These are phyloP conservation scores for Carabus problematicus DNA, from an alignment of 2,888 invertebrate genomes.

Conservation along the genomic window DNA sequence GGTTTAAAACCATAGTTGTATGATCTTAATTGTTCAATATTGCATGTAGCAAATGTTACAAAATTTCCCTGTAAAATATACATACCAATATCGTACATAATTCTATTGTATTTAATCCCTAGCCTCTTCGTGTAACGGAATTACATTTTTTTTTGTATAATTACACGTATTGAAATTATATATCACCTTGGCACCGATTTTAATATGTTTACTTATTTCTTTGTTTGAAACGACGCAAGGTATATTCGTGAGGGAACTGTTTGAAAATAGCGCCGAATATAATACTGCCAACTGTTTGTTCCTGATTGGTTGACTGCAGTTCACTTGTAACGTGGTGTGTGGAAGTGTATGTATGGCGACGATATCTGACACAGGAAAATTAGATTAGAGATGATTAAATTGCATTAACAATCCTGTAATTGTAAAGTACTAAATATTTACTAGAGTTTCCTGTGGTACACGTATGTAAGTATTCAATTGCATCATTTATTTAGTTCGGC, in stretches of 20 bases:
- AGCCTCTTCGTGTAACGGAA: no score
- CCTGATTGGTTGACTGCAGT: constrained; percentile 47
- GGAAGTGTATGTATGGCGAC: constrained; percentile 11
- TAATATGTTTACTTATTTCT: no score
- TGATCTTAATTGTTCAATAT: no score
- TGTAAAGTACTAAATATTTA: constrained; percentile 16
- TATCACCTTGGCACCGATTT: no score
- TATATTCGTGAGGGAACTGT: not conserved
- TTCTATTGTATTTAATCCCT: no score
- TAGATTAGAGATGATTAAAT: constrained; percentile 41
- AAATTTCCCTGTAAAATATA: no score
- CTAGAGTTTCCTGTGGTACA: constrained; percentile 23
- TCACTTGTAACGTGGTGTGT: not conserved
- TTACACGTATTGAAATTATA: no score
- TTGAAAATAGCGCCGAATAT: constrained; percentile 41
- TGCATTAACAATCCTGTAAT: constrained; percentile 38
- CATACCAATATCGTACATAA: no score
- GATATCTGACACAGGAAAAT: constrained; percentile 35
- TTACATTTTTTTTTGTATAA: no score
- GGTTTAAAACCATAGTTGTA: no score
- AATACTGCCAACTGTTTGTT: constrained; percentile 49
- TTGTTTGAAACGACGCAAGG: no score
- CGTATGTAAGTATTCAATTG: constrained; percentile 13
- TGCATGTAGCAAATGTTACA: no score
- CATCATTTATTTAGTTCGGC: constrained; percentile 2